Percentiles rank a stretch among this genome's conserved stretches.
phyloP scores from a whole-genome alignment of 30 jellyfish, hydroid and myxozoan genomes.

The Cassiopea xamachana region DNA sequence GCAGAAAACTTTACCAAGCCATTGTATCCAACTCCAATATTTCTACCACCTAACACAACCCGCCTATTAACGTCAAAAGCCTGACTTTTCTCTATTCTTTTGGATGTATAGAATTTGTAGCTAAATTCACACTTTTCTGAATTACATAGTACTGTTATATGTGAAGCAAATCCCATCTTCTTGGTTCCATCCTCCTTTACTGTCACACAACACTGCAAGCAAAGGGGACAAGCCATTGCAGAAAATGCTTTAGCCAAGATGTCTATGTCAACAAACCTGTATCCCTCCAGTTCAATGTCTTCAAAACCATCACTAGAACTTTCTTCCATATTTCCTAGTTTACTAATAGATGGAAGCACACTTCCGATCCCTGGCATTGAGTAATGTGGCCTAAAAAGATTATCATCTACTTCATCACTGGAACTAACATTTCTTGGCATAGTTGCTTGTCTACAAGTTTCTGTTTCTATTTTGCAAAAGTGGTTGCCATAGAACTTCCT shows the following conservation, averaged over 20 bases:
- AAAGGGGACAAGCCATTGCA: not conserved
- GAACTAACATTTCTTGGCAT: not conserved
- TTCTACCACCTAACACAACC: not conserved
- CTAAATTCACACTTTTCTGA: not conserved
- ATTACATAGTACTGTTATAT: not conserved
- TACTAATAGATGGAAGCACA: not conserved
- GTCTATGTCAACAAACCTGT: not conserved
- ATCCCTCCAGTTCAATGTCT: not conserved
- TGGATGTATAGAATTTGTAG: not conserved
- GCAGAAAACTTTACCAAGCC: constrained; percentile 31
- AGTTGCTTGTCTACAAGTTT: not conserved
- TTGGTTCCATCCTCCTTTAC: not conserved
- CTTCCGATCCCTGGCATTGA: not conserved
- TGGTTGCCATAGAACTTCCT: not conserved
- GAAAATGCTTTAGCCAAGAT: not conserved
- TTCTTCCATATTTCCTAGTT: not conserved
- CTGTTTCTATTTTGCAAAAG: not conserved
- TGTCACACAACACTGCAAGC: not conserved
- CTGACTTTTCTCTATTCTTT: not conserved
- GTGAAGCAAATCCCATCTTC: constrained; percentile 1
- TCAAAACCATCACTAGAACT: not conserved
- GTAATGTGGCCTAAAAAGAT: not conserved
- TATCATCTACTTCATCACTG: not conserved
- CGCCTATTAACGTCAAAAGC: constrained; percentile 35
- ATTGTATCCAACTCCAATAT: constrained; percentile 28